A percentile compares a stretch with the other conserved stretches of the same genome.
phyloP scores from a whole-genome alignment of 2,888 invertebrate genomes.

The Pseudococcus jackbeardsleyi region DNA sequence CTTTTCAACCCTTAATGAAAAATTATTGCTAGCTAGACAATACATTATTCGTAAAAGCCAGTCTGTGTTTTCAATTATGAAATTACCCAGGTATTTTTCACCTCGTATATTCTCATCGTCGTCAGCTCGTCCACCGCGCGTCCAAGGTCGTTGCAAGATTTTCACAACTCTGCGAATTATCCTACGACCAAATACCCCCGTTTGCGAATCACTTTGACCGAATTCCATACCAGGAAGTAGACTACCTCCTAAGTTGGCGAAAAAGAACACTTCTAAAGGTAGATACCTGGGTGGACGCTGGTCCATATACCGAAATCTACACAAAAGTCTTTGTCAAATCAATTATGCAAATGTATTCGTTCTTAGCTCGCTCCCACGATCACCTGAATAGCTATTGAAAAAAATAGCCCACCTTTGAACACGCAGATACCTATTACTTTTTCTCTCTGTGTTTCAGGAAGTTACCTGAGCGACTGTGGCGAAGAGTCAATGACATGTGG shows the following conservation, averaged over 20 bases:
- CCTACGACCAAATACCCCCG: not conserved
- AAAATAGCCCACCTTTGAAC: constrained; percentile 28
- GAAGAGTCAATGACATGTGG: constrained; percentile 46
- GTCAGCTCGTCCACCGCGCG: not conserved
- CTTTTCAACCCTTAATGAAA: constrained; percentile 46
- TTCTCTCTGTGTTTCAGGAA: constrained; percentile 11
- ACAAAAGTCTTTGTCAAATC: constrained; percentile 26
- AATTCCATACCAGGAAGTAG: constrained; percentile 8
- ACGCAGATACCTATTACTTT: not conserved
- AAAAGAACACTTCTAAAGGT: not conserved
- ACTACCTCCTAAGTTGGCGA: not conserved
- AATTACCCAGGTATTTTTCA: not conserved
- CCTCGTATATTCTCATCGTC: not conserved
- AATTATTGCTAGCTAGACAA: constrained; percentile 24
- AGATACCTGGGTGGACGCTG: not conserved
- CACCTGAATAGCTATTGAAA: constrained; percentile 14
- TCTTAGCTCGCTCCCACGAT: constrained; percentile 11
- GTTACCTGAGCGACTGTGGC: not conserved
- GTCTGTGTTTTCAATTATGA: constrained; percentile 52
- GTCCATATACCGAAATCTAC: not conserved
- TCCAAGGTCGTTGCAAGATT: not conserved
- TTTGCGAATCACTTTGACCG: not conserved
- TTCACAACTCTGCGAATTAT: not conserved
- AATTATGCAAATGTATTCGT: constrained; percentile 42
- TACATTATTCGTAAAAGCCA: constrained; percentile 43